These are phyloP conservation scores for Limulus polyphemus DNA, from an alignment of 2,888 invertebrate genomes.

Conservation along the genomic window DNA sequence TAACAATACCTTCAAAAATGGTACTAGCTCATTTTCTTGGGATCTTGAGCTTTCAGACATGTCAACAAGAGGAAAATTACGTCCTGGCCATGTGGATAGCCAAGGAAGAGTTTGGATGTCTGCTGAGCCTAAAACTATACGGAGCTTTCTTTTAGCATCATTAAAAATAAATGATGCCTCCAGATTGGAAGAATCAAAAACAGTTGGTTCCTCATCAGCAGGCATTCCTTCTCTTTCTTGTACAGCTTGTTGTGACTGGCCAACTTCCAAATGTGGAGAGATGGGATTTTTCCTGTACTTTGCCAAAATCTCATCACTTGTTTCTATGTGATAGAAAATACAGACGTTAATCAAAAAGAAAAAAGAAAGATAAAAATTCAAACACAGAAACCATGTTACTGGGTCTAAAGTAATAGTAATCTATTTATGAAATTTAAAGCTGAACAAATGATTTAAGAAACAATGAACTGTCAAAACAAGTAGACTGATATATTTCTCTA, in stretches of 20 bases:
- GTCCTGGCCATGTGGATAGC: conserved; percentile 5
- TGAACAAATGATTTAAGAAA: no score
- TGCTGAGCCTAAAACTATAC: conserved; percentile 77
- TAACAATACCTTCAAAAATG: conserved; percentile 57
- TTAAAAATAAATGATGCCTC: conserved; percentile 46
- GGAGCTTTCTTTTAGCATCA: conserved; percentile 72
- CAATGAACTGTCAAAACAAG: no score
- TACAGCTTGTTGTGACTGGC: conserved; percentile 32
- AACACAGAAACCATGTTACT: not conserved
- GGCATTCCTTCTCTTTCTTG: conserved; percentile 14
- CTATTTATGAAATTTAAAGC: no score
- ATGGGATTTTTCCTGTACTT: conserved; percentile 60
- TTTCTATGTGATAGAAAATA: conserved; percentile 8
- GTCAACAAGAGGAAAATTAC: not conserved
- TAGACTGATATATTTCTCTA: no score
- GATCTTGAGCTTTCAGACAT: conserved; percentile 8
- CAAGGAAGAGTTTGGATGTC: conserved; percentile 41
- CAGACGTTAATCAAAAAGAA: not conserved
- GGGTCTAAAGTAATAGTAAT: no score
- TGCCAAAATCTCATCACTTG: conserved; percentile 53
- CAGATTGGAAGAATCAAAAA: conserved; percentile 44
- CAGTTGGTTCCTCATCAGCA: conserved; percentile 34
- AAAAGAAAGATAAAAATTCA: conserved; percentile 1
- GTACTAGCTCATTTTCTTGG: conserved; percentile 43
- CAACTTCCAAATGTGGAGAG: conserved; percentile 29